Percentiles rank a stretch among this genome's conserved stretches.
phyloP scores from a whole-genome alignment of 2,113 vertebrate genomes.

The Coptodon rendalli region DNA sequence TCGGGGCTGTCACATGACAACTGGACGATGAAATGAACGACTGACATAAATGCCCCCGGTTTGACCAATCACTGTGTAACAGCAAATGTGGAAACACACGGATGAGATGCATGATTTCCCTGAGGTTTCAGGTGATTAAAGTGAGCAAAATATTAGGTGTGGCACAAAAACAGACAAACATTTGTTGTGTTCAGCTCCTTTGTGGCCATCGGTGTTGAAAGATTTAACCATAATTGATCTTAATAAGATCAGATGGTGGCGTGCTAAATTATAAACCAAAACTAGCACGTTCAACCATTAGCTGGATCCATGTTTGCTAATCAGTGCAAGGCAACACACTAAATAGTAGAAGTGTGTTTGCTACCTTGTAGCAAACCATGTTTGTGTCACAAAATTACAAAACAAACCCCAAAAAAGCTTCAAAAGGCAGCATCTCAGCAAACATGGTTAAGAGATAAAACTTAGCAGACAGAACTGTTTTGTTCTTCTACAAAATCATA shows the following conservation, averaged over 20 bases:
- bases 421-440: not conserved
- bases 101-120: not conserved
- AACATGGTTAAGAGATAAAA: not conserved
- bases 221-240: not conserved
- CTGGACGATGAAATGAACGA: not conserved
- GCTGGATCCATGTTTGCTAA: not conserved
- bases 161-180: not conserved
- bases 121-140: not conserved
- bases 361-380: not conserved
- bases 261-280: not conserved
- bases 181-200: not conserved
- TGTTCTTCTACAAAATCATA: not conserved
- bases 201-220: not conserved
- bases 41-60: not conserved
- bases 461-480: rapidly evolving
- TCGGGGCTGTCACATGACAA: not conserved
- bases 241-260: not conserved
- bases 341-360: not conserved
- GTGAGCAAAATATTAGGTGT: not conserved
- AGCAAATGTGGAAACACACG: not conserved
- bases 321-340: not conserved
- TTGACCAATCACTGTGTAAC: not conserved
- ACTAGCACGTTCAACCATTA: not conserved
- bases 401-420: not conserved
- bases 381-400: not conserved